Evolutionary conservation across 1,140 invertebrate genomes (phyloP).

Genomic region (Drosophila teissieri): DNA sequence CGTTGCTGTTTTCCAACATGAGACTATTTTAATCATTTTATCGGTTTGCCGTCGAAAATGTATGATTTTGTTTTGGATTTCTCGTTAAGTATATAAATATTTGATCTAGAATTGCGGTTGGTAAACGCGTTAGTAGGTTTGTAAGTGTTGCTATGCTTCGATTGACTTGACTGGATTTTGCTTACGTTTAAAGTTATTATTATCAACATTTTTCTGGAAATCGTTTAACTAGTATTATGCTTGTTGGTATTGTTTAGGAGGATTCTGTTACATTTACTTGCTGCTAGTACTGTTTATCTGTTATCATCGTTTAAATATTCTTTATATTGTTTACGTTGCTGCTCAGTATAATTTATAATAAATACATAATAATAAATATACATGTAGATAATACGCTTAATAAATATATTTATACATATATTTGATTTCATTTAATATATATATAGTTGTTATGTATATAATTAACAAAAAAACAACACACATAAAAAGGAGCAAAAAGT

Average conservation of each 20-base stretch:
- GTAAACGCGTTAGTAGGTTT: slow-evolving; percentile 69
- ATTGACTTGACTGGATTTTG: slow-evolving; percentile 77
- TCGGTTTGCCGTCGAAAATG: slow-evolving; percentile 23
- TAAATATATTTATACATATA: slow-evolving; percentile 71
- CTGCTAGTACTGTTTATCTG: slow-evolving; percentile 45
- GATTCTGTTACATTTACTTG: slow-evolving; percentile 73
- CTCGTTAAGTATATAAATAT: slow-evolving; percentile 52
- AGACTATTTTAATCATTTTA: slow-evolving; percentile 57
- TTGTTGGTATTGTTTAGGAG: slow-evolving; percentile 73
- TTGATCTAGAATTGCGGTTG: slow-evolving; percentile 67
- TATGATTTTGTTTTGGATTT: slow-evolving; percentile 29
- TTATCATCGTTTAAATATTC: slow-evolving; percentile 43
- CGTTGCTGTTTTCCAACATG: slow-evolving; percentile 61
- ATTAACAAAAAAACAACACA: slow-evolving; percentile 83
- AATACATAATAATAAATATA: slow-evolving; percentile 84
- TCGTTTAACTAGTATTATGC: slow-evolving; percentile 67
- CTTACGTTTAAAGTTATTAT: slow-evolving; percentile 71
- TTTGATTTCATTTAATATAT: slow-evolving; percentile 56
- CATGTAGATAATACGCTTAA: slow-evolving; percentile 83
- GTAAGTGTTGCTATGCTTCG: slow-evolving; percentile 70
- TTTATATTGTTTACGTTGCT: slow-evolving; percentile 58
- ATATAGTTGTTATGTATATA: slow-evolving; percentile 78
- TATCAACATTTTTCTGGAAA: slow-evolving; percentile 73
- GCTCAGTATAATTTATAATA: slow-evolving; percentile 80
- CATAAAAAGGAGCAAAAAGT: slow-evolving; percentile 81